Base-by-base conservation (phyloP, 2,113 vertebrate genomes). In the Cynoglossus semilaevis region DNA sequence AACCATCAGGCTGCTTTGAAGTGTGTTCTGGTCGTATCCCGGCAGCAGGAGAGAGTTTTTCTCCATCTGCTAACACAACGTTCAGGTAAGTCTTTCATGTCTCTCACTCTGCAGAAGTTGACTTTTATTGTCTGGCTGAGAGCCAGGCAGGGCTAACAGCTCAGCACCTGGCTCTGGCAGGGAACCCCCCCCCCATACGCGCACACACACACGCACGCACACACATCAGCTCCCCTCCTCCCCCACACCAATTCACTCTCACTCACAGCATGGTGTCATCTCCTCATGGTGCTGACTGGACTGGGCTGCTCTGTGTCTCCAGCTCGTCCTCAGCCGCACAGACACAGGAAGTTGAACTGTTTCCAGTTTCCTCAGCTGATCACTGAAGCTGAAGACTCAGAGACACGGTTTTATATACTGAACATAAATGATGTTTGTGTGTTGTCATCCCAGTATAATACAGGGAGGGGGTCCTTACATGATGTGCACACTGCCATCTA, bases 401-500 rank as follows among this genome's bases (percentile, higher is more conserved):
- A 74, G 72, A 73, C 65, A 67, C 37, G 51, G 67, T 63, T 69
- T 73, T 74, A 60, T 75, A 78, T 81, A 74, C 40, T 62, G 73
- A 82, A 78, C 60, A 72, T 57, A 75, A 72, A 53, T 55, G 45
- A 80, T 62, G 51, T 53, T 47, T 58, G 58, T 22, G 45, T 0
- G 11, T 59, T 67, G 81, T 81, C 57, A 74, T 71, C 22, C 38
- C 46, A 43, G 36, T 34, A 0, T 40, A 11, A 16, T 51, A 35
- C 9, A 29, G 47, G 14, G 7, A 5, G 19, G n/a, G 44, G 22
- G 15, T 13, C 4, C 0, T 38, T 29, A n/a, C 46, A 82, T 68
- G 79, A 51, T 77, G 85, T 63, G 67, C 63, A 82, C 84, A 91
- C 73, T 88, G 88, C 87, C 90, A 91, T 85, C 90, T 89, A 78